These are phyloP conservation scores for Craterocephalus amniculus DNA, from an alignment of 2,797 vertebrate species.

Conservation along the genomic window DNA sequence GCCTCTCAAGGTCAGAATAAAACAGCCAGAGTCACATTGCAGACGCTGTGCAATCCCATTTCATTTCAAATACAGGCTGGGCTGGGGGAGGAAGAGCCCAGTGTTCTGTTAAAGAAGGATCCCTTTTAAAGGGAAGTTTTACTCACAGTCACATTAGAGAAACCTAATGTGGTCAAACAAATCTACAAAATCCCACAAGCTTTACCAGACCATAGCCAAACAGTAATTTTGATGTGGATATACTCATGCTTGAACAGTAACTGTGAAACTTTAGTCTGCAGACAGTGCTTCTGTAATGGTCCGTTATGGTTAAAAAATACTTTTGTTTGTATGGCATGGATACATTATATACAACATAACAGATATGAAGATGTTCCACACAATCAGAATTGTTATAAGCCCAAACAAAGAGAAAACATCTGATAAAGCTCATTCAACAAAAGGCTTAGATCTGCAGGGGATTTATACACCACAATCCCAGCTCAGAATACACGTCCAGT, in stretches of 20 bases:
- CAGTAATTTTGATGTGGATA: neutral
- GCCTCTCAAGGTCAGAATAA: conserved; percentile 59
- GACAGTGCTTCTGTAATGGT: neutral
- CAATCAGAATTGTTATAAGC: neutral
- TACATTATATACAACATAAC: too few relatives aligned
- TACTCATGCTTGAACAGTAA: neutral
- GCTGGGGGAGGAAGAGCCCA: conserved; percentile 14
- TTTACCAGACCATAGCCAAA: neutral
- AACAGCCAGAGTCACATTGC: conserved; percentile 34
- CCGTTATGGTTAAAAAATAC: neutral
- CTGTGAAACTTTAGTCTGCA: neutral
- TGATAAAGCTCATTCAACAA: neutral
- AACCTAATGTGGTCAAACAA: neutral
- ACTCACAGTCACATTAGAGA: neutral
- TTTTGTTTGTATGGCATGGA: too few relatives aligned
- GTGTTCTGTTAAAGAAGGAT: conserved; percentile 9
- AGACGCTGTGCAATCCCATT: conserved; percentile 21
- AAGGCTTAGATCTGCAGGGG: neutral
- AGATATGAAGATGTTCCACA: neutral
- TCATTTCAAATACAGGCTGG: conserved; percentile 40
- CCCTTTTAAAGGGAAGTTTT: conserved; percentile 8
- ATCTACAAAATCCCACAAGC: neutral
- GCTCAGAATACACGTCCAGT: neutral
- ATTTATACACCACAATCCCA: neutral
- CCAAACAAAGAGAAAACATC: neutral